Percentiles rank a stretch among this genome's conserved stretches.
phyloP scores from a whole-genome alignment of 2,888 invertebrate species.

The Acleris literana region DNA sequence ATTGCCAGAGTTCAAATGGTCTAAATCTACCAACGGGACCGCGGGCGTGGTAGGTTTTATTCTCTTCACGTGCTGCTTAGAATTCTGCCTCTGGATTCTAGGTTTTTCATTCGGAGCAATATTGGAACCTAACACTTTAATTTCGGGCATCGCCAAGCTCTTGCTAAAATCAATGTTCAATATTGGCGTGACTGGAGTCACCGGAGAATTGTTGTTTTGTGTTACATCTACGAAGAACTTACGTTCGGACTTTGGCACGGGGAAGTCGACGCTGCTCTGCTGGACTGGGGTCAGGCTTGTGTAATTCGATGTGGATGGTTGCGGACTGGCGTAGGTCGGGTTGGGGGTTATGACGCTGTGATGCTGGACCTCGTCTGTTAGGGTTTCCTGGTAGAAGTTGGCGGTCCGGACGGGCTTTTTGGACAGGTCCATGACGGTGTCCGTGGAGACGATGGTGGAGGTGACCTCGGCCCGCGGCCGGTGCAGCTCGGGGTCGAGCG shows the following conservation, averaged over 20 bases:
- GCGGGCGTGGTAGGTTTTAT: slow-evolving; percentile 51
- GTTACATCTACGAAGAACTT: slow-evolving; percentile 48
- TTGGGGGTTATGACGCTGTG: slow-evolving; percentile 71
- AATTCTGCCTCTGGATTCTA: slow-evolving; percentile 61
- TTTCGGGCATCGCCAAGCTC: slow-evolving; percentile 67
- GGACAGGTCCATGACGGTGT: slow-evolving; percentile 66
- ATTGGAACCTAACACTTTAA: slow-evolving; percentile 63
- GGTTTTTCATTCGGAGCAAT: slow-evolving; percentile 52
- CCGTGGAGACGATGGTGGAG: slow-evolving; percentile 49
- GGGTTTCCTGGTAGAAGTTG: slow-evolving; percentile 77
- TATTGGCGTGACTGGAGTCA: slow-evolving; percentile 63
- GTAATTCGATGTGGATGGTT: slow-evolving; percentile 71
- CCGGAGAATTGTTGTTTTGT: slow-evolving; percentile 43
- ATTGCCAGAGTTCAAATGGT: slow-evolving; percentile 70
- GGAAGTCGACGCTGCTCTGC: slow-evolving; percentile 46
- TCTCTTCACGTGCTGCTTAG: slow-evolving; percentile 59
- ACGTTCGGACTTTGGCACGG: slow-evolving; percentile 51
- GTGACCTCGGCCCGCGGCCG: slow-evolving; percentile 54
- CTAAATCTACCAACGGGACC: slow-evolving; percentile 48
- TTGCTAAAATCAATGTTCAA: slow-evolving; percentile 76
- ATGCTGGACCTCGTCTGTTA: slow-evolving; percentile 61
- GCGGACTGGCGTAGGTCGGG: slow-evolving; percentile 69
- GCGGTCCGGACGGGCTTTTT: slow-evolving; percentile 61
- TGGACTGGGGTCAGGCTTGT: slow-evolving; percentile 53
- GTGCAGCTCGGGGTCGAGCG: slow-evolving; percentile 54